A percentile compares a stretch with the other conserved stretches of the same genome.
Conservation (phyloP, 2,888 invertebrate genomes). For the Amphipyra tragopoginis region DNA sequence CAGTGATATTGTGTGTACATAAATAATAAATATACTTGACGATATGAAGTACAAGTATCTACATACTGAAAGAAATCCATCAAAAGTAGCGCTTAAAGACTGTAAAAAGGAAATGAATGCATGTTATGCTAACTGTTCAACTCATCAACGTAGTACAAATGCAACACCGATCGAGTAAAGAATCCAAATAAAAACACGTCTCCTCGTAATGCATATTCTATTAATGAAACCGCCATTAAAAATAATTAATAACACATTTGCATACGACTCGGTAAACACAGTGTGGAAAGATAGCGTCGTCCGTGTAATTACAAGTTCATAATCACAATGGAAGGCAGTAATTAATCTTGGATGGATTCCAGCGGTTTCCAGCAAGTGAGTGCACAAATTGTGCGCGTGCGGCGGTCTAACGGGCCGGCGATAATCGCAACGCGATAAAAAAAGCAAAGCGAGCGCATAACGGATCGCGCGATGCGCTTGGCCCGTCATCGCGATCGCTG, state of each 20-base stretch:
- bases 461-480: slow-evolving; percentile 81
- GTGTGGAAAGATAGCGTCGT: slow-evolving; percentile 46
- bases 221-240: slow-evolving; percentile 38
- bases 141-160: slow-evolving; percentile 7
- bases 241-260: slow-evolving; percentile 47
- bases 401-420: slow-evolving; percentile 79
- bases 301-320: slow-evolving; percentile 54
- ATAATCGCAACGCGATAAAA: slow-evolving; percentile 83
- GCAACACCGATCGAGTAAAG: slow-evolving; percentile 13
- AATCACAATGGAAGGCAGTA: slow-evolving; percentile 59
- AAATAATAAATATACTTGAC: too few species aligned
- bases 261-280: slow-evolving; percentile 43
- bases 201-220: slow-evolving; percentile 26
- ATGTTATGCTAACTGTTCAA: slow-evolving; percentile 9
- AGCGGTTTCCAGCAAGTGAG: slow-evolving; percentile 66
- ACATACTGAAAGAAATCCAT: background rate
- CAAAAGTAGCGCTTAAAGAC: background rate
- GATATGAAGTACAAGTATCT: too few species aligned
- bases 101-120: background rate
- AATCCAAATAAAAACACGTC: slow-evolving; percentile 36
- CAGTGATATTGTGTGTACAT: too few species aligned
- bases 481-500: slow-evolving; percentile 75
- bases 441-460: slow-evolving; percentile 79
- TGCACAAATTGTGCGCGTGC: slow-evolving; percentile 77
- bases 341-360: slow-evolving; percentile 71